Percentiles rank a stretch among this genome's conserved stretches.
These are phyloP conservation scores for Arctocebus calabarensis DNA, from an alignment of 2,797 vertebrate species.

Conservation along the genomic window DNA sequence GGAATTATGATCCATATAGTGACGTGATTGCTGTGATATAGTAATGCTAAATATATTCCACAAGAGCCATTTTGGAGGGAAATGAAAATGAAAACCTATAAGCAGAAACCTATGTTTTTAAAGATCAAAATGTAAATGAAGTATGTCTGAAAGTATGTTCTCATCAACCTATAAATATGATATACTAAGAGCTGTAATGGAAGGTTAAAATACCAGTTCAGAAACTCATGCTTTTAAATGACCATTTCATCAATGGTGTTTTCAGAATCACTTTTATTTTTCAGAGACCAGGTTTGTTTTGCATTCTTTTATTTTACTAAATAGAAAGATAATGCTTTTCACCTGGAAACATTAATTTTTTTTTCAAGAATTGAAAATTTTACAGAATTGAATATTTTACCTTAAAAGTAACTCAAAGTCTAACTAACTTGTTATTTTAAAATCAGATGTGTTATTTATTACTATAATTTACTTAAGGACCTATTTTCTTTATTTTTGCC, in stretches of 20 bases:
- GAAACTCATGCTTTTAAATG: conserved; percentile 39
- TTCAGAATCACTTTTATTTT: conserved; percentile 4
- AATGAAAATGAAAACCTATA: conserved; percentile 22
- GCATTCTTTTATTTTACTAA: background rate
- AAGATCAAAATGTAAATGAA: conserved; percentile 49
- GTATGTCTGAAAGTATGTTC: background rate
- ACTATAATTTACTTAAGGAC: background rate
- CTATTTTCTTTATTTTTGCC: background rate
- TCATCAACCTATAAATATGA: background rate
- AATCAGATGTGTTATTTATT: background rate
- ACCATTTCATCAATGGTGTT: background rate
- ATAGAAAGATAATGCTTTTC: background rate
- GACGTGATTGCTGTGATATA: conserved; percentile 21
- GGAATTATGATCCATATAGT: conserved; percentile 31
- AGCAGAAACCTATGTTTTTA: conserved; percentile 29
- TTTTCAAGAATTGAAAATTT: conserved; percentile 21
- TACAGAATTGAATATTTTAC: background rate
- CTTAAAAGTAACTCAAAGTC: conserved; percentile 21
- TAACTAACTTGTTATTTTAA: background rate
- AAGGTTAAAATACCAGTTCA: conserved; percentile 34
- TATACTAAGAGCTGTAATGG: background rate
- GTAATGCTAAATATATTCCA: conserved; percentile 61
- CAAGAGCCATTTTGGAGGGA: conserved; percentile 39
- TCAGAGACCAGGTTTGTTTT: background rate
- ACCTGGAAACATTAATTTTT: background rate